Evolutionary conservation across 2,888 invertebrate genomes (phyloP), one percentile per base, ranked within the genome.

Genomic region (Portevinia maculata): DNA sequence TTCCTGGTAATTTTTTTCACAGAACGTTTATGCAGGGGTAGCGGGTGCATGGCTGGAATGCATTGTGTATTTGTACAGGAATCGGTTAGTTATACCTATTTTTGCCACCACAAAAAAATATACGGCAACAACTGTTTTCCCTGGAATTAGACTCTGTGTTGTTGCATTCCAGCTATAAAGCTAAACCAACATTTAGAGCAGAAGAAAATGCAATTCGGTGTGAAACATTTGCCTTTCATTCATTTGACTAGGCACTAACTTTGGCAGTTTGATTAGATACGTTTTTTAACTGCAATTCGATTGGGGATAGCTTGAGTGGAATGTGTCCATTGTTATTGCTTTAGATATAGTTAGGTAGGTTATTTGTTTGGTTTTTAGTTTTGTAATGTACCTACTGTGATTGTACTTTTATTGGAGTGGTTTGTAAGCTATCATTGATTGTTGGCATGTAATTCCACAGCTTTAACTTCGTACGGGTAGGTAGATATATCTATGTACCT

Each of bases 1-100:
- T 79, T 59, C 30, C 79, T 53, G 67, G 79, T 62, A 69, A 67
- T 62, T 74, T 74, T 62, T 79, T 74, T 74, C 69, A 50, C 41
- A 6, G 57, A 59, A 5, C 41, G 34, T 13, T 46, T 64, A 15
- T 8, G 3, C 19, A 6, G 44, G 7, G 19, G 13, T 11, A 37
- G 15, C 13, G 13, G 7, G 15, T 15, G 3, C 6, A 28, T 8
- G 24, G 1, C 50, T 17, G 13, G 37, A 32, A 37, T 5, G 34
- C 13, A 15, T 15, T 9, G 11, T 30, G n/a, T n/a, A 11, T 44
- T 21, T 69, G 62, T 62, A 44, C 15, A 50, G 55, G 39, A 78
- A 70, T 73, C 19, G 11, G 48, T 41, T 67, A 32, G 55, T 53
- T 53, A n/a, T n/a, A n/a, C n/a, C n/a, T n/a, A n/a, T 60, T 65